Conservation (phyloP, 2,113 vertebrate species). For the Lophochroa leadbeateri region DNA sequence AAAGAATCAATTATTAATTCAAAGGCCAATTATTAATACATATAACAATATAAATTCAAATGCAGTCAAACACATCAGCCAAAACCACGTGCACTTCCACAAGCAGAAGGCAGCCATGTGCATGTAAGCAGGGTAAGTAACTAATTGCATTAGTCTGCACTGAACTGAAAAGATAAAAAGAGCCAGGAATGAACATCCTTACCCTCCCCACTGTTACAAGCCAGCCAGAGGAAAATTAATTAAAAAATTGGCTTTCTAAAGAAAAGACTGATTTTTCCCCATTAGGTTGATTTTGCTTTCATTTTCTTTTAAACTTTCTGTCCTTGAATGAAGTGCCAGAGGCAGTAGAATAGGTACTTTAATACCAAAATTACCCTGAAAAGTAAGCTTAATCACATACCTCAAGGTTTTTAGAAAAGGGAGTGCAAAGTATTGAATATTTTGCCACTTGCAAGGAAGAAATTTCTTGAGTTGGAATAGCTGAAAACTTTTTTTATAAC, state of each 20-base stretch:
- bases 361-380: slow-evolving; percentile 13
- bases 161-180: neutral
- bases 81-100: neutral
- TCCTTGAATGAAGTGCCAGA: neutral
- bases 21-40: neutral
- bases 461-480: neutral
- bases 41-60: neutral
- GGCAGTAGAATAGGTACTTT: neutral
- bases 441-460: neutral
- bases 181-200: neutral
- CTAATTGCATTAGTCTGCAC: neutral
- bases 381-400: slow-evolving; percentile 2
- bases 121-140: neutral
- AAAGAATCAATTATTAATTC: neutral
- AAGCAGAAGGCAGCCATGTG: accelerated
- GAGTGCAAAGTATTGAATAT: neutral
- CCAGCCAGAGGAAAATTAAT: neutral
- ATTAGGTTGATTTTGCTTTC: neutral
- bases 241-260: neutral
- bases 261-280: neutral
- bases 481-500: neutral
- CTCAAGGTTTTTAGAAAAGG: neutral
- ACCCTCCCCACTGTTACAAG: neutral
- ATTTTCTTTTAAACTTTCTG: neutral
- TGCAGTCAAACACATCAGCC: neutral